phyloP scores from a whole-genome alignment of 2,113 vertebrate species.

The Rhinolophus sinicus region DNA sequence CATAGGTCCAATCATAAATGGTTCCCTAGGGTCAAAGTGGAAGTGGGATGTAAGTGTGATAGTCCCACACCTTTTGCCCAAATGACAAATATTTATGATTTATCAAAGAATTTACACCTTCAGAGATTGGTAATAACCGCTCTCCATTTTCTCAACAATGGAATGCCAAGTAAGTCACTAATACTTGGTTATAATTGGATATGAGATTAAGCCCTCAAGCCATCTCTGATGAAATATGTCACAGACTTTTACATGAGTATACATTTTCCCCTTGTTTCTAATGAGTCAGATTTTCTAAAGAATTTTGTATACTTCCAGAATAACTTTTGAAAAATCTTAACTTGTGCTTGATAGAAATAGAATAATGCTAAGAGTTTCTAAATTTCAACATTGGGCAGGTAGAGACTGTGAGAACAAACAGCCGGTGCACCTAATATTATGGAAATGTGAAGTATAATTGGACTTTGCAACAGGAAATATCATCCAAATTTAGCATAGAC shows the following conservation, averaged over 20 bases:
- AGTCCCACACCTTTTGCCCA: not conserved
- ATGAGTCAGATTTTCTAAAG: not conserved
- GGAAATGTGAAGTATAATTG: not conserved
- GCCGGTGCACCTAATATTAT: not conserved
- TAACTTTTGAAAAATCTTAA: not conserved
- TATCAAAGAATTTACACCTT: not conserved
- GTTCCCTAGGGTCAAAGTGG: not conserved
- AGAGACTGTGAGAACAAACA: not conserved
- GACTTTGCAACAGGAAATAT: not conserved
- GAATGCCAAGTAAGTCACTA: not conserved
- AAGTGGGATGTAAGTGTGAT: not conserved
- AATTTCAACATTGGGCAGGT: not conserved
- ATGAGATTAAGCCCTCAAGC: not conserved
- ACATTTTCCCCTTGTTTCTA: not conserved
- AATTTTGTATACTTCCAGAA: not conserved
- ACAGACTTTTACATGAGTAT: not conserved
- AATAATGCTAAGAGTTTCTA: not conserved
- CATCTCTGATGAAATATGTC: not conserved
- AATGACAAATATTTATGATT: not conserved
- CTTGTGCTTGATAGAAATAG: not conserved
- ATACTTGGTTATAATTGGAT: not conserved
- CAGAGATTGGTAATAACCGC: not conserved
- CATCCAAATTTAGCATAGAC: not conserved
- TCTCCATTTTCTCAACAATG: not conserved
- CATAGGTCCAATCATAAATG: not conserved